Evolutionary conservation across 2,113 vertebrate genomes (phyloP), one percentile per base, ranked within the genome.

Genomic region (Pygoscelis antarcticus): DNA sequence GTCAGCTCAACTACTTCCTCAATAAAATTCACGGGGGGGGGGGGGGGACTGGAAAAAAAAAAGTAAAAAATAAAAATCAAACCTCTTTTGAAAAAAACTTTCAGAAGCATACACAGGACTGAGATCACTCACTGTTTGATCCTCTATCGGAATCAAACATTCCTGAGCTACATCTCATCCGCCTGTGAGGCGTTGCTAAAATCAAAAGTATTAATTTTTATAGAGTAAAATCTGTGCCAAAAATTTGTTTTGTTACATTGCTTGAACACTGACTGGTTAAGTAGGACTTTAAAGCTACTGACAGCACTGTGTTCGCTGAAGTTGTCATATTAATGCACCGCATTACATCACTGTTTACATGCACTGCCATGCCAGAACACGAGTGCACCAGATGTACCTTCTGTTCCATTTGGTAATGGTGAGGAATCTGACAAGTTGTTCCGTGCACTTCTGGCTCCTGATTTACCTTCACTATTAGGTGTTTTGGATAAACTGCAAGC

Each of bases 71-170:
- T 1, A 70, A 70, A 89, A 83, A 65, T 21, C 27, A 77, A 87
- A 91, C 10, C 2, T 70, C 58, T 89, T 70, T 64, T 83, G 51
- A 54, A 91, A 93, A 93, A 93, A 78, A 25, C 16, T 42, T 78
- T 96, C 60, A 71, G 38, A 89, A 87, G 70, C 61, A 92, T n/a
- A 89, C 22, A 91, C 22, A 68, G 82, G 44, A 82, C 89, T 54
- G 76, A 70, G 70, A 81, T 74, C 69, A 78, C 96, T 92, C 97
- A 98, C 98, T 97, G 84, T 98, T 98, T 72, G 98, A 99, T 18
- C 96, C 98, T 96, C 97, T 95, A 95, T 98, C 99, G 13, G 98
- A 99, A 98, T 98, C 98, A 90, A 98, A 98, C 97, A 99, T 96
- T 79, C 98, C 98, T 57, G 98, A 99, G 21, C 98, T 98, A 89